Conservation (phyloP, 2,797 vertebrate species). For the Dendrocincla tyrannina region DNA sequence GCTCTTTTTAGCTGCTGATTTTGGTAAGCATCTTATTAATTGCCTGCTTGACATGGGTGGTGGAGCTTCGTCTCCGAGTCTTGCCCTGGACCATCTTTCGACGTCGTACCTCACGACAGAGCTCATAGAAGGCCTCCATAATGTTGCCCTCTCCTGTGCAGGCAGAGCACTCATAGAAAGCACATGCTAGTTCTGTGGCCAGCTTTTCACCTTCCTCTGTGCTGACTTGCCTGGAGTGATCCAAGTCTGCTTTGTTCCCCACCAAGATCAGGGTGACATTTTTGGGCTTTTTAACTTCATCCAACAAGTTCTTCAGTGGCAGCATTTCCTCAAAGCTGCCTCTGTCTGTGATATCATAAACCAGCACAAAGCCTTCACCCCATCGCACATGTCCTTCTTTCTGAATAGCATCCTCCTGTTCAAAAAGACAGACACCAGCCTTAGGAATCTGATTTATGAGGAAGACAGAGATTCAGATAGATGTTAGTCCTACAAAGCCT, state of each 20-base stretch:
- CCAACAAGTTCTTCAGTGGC: constrained; percentile 88
- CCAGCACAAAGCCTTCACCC: constrained; percentile 94
- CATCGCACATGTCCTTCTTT: constrained; percentile 94
- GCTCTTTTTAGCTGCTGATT: constrained; percentile 90
- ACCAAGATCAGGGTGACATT: constrained; percentile 92
- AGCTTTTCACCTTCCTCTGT: constrained; percentile 95
- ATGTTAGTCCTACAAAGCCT: not conserved
- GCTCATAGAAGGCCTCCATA: constrained; percentile 92
- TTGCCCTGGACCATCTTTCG: constrained; percentile 93
- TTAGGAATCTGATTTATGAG: not conserved
- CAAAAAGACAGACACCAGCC: not conserved
- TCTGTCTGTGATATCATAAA: constrained; percentile 97
- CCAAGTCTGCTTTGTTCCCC: constrained; percentile 96
- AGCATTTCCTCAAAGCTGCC: constrained; percentile 94
- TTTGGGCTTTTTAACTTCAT: constrained; percentile 95
- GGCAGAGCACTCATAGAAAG: constrained; percentile 96
- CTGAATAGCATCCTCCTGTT: constrained; percentile 92
- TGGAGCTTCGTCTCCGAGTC: constrained; percentile 92
- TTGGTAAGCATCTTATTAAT: constrained; percentile 99
- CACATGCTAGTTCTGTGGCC: constrained; percentile 92
- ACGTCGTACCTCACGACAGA: constrained; percentile 91
- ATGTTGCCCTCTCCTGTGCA: constrained; percentile 91
- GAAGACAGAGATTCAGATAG: not conserved
- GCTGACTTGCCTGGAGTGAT: constrained; percentile 91
- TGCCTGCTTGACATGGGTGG: constrained; percentile 97